A percentile compares a stretch with the other conserved stretches of the same genome.
These are phyloP conservation scores for Lasioglossum malachurum DNA, from an alignment of 2,888 invertebrate genomes.

Conservation along the genomic window DNA sequence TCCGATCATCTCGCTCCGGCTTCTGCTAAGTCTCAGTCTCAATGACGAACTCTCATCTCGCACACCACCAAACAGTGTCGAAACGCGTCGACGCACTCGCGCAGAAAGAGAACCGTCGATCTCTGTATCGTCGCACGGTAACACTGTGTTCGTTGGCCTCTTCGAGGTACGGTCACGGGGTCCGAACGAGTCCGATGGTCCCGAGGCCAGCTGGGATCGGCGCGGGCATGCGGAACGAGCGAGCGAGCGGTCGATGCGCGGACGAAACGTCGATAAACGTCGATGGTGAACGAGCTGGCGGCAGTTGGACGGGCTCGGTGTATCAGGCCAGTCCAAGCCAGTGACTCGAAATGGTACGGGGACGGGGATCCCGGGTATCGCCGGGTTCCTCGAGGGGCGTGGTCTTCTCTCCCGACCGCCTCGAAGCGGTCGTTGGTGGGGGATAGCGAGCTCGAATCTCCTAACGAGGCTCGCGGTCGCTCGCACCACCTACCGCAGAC, in stretches of 20 bases:
- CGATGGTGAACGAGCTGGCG: conserved; percentile 60
- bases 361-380: conserved; percentile 60
- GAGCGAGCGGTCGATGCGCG: conserved; percentile 43
- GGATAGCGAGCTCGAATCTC: conserved; percentile 44
- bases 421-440: conserved; percentile 71
- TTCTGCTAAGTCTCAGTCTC: background rate
- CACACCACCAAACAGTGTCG: background rate
- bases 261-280: conserved; percentile 66
- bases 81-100: conserved; percentile 10
- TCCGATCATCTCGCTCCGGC: background rate
- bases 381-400: conserved; percentile 58
- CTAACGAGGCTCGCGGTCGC: conserved; percentile 16
- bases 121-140: background rate
- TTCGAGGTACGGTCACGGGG: background rate
- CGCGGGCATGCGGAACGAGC: conserved; percentile 30
- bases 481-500: conserved; percentile 78
- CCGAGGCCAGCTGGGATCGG: conserved; percentile 8
- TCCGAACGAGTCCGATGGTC: conserved; percentile 12
- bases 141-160: background rate
- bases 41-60: background rate
- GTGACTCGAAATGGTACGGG: conserved; percentile 85
- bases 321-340: conserved; percentile 80
- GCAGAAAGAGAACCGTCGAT: background rate
- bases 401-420: conserved; percentile 67
- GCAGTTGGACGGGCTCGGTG: conserved; percentile 52